Evolutionary conservation across 2,888 invertebrate genomes (phyloP).

Genomic region (Incurvaria masculella): DNA sequence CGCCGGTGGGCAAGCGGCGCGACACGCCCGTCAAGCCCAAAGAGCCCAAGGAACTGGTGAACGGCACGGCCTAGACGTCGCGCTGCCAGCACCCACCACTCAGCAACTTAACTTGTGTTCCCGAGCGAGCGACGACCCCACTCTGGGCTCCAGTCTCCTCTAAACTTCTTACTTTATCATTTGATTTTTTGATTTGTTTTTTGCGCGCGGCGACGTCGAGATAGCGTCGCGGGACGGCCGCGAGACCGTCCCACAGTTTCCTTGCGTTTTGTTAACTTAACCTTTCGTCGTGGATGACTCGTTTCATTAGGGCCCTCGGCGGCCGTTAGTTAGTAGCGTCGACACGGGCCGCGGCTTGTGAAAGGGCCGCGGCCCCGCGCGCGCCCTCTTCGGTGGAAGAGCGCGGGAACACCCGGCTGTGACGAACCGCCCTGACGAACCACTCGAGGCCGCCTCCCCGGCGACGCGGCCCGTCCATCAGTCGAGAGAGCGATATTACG

Average conservation of each 20-base stretch:
- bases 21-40: conserved; percentile 53
- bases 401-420: not conserved
- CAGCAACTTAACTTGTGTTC: conserved; percentile 1
- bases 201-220: conserved; percentile 1
- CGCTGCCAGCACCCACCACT: conserved; percentile 3
- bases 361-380: not conserved
- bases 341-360: not conserved
- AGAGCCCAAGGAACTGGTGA: conserved; percentile 59
- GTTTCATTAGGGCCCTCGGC: not conserved
- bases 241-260: not conserved
- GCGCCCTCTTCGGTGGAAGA: not conserved
- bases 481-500: not conserved
- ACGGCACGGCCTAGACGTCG: conserved; percentile 59
- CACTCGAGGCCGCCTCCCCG: not conserved
- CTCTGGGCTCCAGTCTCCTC: not conserved
- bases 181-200: not conserved
- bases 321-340: not conserved
- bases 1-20: conserved; percentile 26
- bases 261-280: not conserved
- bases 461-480: not conserved
- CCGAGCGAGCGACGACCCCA: not conserved
- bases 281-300: not conserved
- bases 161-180: not conserved
- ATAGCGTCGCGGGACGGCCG: not conserved
- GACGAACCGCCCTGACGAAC: not conserved